phyloP scores from a whole-genome alignment of 2,797 vertebrate species.

The Acridotheres tristis region DNA sequence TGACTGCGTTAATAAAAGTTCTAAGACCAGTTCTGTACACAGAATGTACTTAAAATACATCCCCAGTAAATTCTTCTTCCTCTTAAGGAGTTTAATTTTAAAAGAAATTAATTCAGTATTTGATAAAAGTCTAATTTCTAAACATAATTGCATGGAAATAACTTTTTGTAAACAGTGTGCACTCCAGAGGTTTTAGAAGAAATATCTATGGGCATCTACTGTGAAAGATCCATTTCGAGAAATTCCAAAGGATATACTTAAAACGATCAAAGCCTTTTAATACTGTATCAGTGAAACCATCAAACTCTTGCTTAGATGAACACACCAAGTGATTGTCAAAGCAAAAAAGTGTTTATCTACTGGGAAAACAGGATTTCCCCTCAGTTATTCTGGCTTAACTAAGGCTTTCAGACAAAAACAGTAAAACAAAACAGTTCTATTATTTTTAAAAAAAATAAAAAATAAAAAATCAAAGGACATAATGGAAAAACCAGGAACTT shows the following conservation, averaged over 20 bases:
- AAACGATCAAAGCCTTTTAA: slow-evolving; percentile 22
- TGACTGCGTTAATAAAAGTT: neutral
- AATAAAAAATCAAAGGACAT: neutral
- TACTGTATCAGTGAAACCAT: neutral
- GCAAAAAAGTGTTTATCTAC: neutral
- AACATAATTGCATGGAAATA: neutral
- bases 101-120: neutral
- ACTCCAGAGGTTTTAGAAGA: neutral
- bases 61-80: neutral
- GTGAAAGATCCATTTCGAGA: slow-evolving; percentile 30
- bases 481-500: neutral
- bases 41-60: neutral
- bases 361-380: slow-evolving; percentile 11
- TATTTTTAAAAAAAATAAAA: neutral
- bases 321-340: slow-evolving; percentile 42
- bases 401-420: slow-evolving; percentile 23
- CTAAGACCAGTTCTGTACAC: neutral
- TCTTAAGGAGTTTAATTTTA: neutral
- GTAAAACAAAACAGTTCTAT: slow-evolving; percentile 25
- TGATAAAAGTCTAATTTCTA: slow-evolving; percentile 21
- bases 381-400: slow-evolving; percentile 15
- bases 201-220: neutral
- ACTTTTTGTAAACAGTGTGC: neutral
- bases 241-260: neutral
- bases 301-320: slow-evolving; percentile 41